Evolutionary conservation across 2,888 invertebrate genomes (phyloP).

Genomic region (Cheilosia variabilis): DNA sequence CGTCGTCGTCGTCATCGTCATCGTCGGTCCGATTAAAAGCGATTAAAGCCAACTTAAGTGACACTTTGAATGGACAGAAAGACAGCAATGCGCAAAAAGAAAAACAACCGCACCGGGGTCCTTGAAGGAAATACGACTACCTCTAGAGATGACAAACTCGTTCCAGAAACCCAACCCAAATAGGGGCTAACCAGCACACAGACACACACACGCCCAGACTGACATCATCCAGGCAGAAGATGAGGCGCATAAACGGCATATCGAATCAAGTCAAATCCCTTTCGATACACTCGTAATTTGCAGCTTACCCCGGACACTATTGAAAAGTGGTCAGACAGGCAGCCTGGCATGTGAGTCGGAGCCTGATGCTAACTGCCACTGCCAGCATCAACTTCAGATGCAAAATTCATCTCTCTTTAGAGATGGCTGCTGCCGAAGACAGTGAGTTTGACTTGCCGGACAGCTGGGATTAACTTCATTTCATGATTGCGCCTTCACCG

Average conservation of each 20-base stretch:
- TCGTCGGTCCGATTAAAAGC: constrained; percentile 46
- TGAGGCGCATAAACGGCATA: constrained; percentile 51
- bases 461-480: constrained; percentile 54
- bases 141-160: constrained; percentile 8
- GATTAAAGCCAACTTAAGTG: constrained; percentile 39
- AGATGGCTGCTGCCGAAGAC: constrained; percentile 38
- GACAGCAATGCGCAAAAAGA: constrained; percentile 12
- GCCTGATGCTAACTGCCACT: constrained; percentile 42
- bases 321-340: constrained; percentile 27
- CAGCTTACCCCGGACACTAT: constrained; percentile 35
- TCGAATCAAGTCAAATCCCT: constrained; percentile 50
- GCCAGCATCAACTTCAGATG: constrained; percentile 38
- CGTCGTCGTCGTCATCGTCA: constrained; percentile 2
- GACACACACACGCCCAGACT: not conserved
- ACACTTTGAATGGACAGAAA: constrained; percentile 32
- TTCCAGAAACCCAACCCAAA: constrained; percentile 11
- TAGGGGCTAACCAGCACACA: constrained; percentile 7
- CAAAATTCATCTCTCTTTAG: constrained; percentile 41
- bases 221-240: constrained; percentile 48
- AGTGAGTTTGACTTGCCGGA: constrained; percentile 58
- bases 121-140: constrained; percentile 12
- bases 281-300: constrained; percentile 64
- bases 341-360: constrained; percentile 32
- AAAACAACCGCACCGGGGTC: not conserved
- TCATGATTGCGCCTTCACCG: constrained; percentile 26